Percentiles rank a stretch among this genome's conserved stretches.
phyloP scores from a whole-genome alignment of 1,140 invertebrate genomes.

The Bombus sibiricus region DNA sequence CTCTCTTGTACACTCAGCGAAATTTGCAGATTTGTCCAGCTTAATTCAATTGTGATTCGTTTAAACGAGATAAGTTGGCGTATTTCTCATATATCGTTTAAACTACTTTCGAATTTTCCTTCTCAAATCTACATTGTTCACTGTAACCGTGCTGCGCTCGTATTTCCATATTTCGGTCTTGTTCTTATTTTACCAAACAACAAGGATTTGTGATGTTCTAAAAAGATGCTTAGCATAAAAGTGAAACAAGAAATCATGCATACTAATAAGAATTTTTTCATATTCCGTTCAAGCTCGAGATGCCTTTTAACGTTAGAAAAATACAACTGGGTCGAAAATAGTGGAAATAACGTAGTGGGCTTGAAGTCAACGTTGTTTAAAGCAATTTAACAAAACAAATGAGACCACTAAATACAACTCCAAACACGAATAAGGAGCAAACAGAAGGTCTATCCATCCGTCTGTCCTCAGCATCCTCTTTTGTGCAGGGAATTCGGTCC shows the following conservation, averaged over 20 bases:
- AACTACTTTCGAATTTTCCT: neutral
- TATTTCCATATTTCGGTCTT: neutral
- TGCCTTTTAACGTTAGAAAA: neutral
- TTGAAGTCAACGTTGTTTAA: neutral
- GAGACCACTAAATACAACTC: neutral
- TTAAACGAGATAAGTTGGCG: neutral
- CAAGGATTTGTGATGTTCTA: too few species aligned
- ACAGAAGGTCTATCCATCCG: neutral
- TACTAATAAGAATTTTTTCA: neutral
- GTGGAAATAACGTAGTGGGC: neutral
- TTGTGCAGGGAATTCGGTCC: neutral
- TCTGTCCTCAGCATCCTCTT: neutral
- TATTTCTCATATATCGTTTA: neutral
- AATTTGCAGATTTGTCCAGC: neutral
- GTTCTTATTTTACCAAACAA: neutral
- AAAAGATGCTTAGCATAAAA: neutral
- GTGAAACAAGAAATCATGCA: neutral
- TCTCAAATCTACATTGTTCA: neutral
- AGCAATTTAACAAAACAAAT: neutral
- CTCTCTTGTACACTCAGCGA: neutral
- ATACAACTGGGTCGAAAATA: neutral
- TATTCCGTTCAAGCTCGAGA: neutral
- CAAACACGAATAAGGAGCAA: neutral
- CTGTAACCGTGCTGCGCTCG: too few species aligned
- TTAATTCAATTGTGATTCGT: conserved; percentile 4